Evolutionary conservation across 2,888 invertebrate genomes (phyloP).

Genomic region (Dryococelus australis): DNA sequence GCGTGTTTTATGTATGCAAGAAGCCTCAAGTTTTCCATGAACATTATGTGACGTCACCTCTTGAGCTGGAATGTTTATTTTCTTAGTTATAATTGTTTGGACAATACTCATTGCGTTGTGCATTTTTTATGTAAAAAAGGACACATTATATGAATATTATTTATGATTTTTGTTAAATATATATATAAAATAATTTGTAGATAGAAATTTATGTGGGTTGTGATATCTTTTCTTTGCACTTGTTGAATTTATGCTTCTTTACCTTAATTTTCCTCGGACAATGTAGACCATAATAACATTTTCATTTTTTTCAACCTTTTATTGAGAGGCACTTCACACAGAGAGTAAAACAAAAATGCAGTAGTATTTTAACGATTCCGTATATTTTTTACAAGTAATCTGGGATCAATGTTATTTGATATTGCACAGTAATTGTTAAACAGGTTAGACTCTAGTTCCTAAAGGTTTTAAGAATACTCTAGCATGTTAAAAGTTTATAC

Average conservation of each 20-base stretch:
- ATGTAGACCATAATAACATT: neutral
- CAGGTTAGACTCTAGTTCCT: neutral
- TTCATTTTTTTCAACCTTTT: neutral
- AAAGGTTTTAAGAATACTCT: neutral
- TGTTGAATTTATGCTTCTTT: slow-evolving; percentile 23
- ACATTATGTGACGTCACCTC: neutral
- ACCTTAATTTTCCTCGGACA: neutral
- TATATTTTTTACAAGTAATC: neutral
- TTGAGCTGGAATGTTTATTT: slow-evolving; percentile 29
- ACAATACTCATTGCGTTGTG: slow-evolving; percentile 43
- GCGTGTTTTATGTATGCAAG: neutral
- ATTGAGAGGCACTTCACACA: neutral
- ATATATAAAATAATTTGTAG: slow-evolving; percentile 25
- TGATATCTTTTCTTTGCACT: slow-evolving; percentile 21
- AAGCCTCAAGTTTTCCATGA: neutral
- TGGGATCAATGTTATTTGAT: neutral
- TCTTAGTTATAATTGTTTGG: slow-evolving; percentile 26
- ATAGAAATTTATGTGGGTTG: slow-evolving; percentile 5
- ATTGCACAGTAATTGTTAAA: neutral
- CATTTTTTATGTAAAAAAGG: slow-evolving; percentile 37
- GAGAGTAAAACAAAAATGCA: neutral
- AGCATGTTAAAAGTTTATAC: neutral
- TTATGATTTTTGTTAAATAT: slow-evolving; percentile 32
- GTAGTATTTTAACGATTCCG: slow-evolving; percentile 21
- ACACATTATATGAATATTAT: slow-evolving; percentile 24